phyloP scores from a whole-genome alignment of 2,797 vertebrate genomes.

The Coregonus sp. region DNA sequence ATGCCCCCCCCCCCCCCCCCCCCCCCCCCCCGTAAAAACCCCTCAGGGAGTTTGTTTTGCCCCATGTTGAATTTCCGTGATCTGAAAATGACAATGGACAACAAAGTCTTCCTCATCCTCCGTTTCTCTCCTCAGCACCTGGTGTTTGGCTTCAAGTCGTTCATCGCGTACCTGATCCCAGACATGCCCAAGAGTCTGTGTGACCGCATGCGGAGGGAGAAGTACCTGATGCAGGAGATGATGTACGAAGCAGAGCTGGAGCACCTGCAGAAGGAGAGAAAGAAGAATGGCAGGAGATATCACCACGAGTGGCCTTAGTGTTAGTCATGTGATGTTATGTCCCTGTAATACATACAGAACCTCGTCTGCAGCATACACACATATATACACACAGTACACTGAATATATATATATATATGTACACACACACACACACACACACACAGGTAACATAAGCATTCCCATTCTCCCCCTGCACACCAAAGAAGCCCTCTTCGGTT shows the following conservation, averaged over 20 bases:
- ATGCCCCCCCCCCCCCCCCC: too few species aligned
- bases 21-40: too few species aligned
- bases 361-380: constrained; percentile 25
- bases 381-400: constrained; percentile 37
- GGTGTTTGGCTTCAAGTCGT: constrained; percentile 98
- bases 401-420: constrained; percentile 37
- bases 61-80: not conserved
- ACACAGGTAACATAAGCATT: constrained; percentile 46
- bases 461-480: not conserved
- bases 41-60: not conserved
- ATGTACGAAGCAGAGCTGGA: constrained; percentile 98
- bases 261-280: constrained; percentile 93
- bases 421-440: constrained; percentile 18
- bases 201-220: constrained; percentile 95
- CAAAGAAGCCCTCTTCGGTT: constrained; percentile 39
- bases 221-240: constrained; percentile 99
- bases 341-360: constrained; percentile 30
- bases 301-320: constrained; percentile 99
- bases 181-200: constrained; percentile 97
- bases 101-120: not conserved
- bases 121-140: constrained; percentile 53
- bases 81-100: not conserved
- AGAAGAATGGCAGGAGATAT: constrained; percentile 92
- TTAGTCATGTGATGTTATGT: constrained; percentile 30
- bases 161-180: constrained; percentile 98